Evolutionary conservation across 2,113 vertebrate genomes (phyloP), one percentile per base, ranked within the genome.

Genomic region (Agelaius phoeniceus): DNA sequence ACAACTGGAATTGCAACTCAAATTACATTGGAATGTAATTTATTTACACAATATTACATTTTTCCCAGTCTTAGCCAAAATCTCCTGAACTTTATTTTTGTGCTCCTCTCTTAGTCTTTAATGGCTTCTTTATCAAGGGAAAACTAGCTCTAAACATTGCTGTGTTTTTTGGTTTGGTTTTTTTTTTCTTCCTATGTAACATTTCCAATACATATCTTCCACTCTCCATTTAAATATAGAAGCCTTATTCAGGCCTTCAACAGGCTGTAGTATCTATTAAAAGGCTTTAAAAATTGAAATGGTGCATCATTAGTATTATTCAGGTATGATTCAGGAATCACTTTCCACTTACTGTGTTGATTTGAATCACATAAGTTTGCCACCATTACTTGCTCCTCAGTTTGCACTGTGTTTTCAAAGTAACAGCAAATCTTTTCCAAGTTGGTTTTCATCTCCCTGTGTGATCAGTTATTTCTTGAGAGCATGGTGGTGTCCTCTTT

Each of bases 1-100:
- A 86, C 59, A 54, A 52, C 17, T 74, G 55, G 68, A 97, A 90
- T 89, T 86, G 75, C 55, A 71, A 63, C 21, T 89, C 39, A 2
- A 93, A 77, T 95, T 91, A 76, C 22, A 62, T 18, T 69, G 77
- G 35, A 87, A 93, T 51, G 66, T 58, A 92, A 87, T 95, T 89
- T 87, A 81, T 92, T 89, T 62, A 82, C 35, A 86, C 8, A 80
- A 43, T 88, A 80, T 80, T 71, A 22, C 27, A 69, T 79, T 77
- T 74, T 87, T 46, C 57, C 43, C 16, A 39, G 14, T 46, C 37
- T 88, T 39, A 59, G n/a, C 14, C 43, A 92, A 80, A 55, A 84
- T 86, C 35, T 62, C 62, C 65, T 63, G 21, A 92, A 90, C 33
- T 89, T 93, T 37, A 73, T 35, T 88, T 93, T 12, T 90, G 30